A percentile compares a stretch with the other conserved stretches of the same genome.
Evolutionary conservation across 2,113 vertebrate species (phyloP).

Genomic region (Rhodinocichla rosea): DNA sequence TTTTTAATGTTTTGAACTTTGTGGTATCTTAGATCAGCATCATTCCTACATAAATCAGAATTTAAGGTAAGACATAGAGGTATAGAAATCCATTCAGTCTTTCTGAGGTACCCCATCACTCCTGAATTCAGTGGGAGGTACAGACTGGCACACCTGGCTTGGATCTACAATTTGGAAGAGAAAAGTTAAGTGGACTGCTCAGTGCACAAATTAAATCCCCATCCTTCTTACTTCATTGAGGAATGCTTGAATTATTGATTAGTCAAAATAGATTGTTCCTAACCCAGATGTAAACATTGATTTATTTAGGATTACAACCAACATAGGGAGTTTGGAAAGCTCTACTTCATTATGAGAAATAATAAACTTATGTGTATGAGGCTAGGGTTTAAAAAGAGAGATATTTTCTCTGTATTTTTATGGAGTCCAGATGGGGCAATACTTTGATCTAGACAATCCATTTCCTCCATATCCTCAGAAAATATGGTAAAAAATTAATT

Average conservation of each 20-base stretch:
- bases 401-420: background rate
- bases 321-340: background rate
- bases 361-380: background rate
- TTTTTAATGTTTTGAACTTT: background rate
- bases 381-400: background rate
- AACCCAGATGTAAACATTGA: background rate
- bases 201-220: background rate
- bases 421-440: background rate
- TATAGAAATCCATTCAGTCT: background rate
- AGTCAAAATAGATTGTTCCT: background rate
- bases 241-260: background rate
- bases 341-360: background rate
- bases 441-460: background rate
- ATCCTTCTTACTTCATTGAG: background rate
- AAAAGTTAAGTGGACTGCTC: background rate
- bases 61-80: background rate
- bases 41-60: background rate
- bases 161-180: background rate
- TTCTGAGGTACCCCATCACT: background rate
- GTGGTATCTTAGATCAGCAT: background rate
- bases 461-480: background rate
- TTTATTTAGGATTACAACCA: background rate
- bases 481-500: background rate
- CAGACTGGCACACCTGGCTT: background rate
- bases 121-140: background rate